Percentiles rank a stretch among this genome's conserved stretches.
phyloP scores from a whole-genome alignment of 2,113 vertebrate genomes.

The Calypte anna region DNA sequence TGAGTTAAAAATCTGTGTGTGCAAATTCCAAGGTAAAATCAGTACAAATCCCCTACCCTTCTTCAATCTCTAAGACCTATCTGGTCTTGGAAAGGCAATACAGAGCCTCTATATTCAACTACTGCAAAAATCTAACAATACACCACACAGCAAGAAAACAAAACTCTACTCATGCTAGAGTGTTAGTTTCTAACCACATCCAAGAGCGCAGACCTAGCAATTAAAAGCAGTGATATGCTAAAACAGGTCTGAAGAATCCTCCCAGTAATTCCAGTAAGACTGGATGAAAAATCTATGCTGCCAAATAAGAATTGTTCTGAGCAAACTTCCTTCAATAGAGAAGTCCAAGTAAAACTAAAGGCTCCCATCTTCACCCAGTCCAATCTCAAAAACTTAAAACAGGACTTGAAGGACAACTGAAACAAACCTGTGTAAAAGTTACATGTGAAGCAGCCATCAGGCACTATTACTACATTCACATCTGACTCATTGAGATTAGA shows the following conservation, averaged over 20 bases:
- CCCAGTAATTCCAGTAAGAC: not conserved
- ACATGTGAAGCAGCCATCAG: not conserved
- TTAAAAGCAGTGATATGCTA: not conserved
- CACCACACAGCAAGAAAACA: not conserved
- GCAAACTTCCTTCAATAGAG: not conserved
- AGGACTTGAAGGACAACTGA: not conserved
- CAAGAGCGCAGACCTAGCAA: not conserved
- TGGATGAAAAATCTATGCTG: not conserved
- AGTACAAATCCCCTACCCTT: not conserved
- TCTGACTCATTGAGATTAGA: not conserved
- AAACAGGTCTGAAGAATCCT: not conserved
- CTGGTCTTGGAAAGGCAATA: not conserved
- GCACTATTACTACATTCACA: not conserved
- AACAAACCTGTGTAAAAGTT: not conserved
- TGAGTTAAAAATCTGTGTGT: not conserved
- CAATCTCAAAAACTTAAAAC: not conserved
- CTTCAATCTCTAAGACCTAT: not conserved
- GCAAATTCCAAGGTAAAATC: not conserved
- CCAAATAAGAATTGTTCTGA: not conserved
- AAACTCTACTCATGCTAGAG: not conserved
- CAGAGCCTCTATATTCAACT: not conserved
- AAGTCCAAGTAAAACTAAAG: not conserved
- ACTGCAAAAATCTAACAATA: not conserved
- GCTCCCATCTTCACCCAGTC: not conserved
- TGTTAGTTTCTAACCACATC: not conserved